Conservation (phyloP, 2,797 vertebrate species). For the Hybognathus amarus region DNA sequence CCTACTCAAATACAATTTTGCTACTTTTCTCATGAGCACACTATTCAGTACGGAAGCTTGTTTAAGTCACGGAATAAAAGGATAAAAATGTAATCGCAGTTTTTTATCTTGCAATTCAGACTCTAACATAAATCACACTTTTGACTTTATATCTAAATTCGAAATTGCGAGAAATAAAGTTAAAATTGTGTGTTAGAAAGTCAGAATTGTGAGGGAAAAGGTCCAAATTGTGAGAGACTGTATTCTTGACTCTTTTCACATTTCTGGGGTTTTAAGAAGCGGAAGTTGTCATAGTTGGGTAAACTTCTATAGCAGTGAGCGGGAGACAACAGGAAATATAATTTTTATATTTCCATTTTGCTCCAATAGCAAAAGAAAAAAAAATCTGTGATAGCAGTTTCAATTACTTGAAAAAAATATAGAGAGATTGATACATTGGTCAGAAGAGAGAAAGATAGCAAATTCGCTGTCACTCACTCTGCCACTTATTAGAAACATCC, state of each 20-base stretch:
- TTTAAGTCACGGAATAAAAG: too few species aligned
- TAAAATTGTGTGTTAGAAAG: too few species aligned
- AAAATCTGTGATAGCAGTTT: not conserved
- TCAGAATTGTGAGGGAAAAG: too few species aligned
- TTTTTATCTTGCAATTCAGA: too few species aligned
- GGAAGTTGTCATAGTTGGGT: not conserved
- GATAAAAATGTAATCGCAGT: too few species aligned
- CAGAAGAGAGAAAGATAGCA: not conserved
- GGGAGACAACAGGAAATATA: not conserved
- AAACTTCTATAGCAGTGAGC: not conserved
- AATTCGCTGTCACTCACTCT: not conserved
- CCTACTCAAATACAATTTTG: not conserved
- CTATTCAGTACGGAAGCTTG: too few species aligned
- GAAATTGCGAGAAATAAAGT: too few species aligned
- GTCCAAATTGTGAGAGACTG: too few species aligned
- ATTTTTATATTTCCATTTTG: not conserved
- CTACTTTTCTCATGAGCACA: constrained; percentile 6
- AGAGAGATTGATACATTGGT: not conserved
- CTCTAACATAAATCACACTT: too few species aligned
- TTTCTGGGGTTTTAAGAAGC: not conserved
- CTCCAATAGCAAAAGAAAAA: not conserved
- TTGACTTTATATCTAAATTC: too few species aligned
- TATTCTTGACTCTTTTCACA: not conserved
- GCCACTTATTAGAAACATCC: not conserved
- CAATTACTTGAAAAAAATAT: not conserved